Conservation (phyloP, 2,113 vertebrate species). For the Ceyx melanurus region DNA sequence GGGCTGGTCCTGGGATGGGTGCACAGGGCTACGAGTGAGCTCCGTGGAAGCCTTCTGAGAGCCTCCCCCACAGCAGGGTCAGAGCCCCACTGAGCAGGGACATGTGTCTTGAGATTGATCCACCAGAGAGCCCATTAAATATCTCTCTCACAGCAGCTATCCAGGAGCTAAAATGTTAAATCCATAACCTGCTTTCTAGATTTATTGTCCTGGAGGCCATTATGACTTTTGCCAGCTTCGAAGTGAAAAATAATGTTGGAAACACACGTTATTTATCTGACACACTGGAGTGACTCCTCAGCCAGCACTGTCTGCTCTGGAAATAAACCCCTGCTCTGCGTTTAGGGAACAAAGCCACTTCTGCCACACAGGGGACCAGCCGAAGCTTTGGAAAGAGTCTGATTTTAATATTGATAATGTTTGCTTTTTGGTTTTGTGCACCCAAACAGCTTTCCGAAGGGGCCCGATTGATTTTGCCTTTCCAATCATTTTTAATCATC, state of each 20-base stretch:
- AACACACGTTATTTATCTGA: slow-evolving; percentile 23
- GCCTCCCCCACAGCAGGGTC: background rate
- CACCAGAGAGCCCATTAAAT: background rate
- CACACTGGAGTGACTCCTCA: slow-evolving; percentile 9
- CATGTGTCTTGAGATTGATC: background rate
- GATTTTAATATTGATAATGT: slow-evolving; percentile 32
- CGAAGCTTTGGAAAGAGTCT: background rate
- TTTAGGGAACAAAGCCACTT: slow-evolving; percentile 22
- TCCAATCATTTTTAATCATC: background rate
- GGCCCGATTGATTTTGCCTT: background rate
- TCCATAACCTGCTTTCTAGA: background rate
- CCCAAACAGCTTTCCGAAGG: slow-evolving; percentile 6
- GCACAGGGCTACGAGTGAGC: background rate
- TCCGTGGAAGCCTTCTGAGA: background rate
- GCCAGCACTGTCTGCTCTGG: background rate
- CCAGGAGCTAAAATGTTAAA: background rate
- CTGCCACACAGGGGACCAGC: background rate
- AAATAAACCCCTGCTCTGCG: slow-evolving; percentile 31
- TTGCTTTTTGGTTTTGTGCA: background rate
- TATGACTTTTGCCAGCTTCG: background rate
- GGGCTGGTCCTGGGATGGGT: background rate
- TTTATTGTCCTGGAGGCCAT: background rate
- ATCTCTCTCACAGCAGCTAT: background rate
- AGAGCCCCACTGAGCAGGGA: background rate
- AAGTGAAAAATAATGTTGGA: slow-evolving; percentile 10